Percentiles rank a stretch among this genome's conserved stretches.
These are phyloP conservation scores for Cassiopea andromeda DNA, from an alignment of 30 jellyfish, hydroid and myxozoan species.

Conservation along the genomic window DNA sequence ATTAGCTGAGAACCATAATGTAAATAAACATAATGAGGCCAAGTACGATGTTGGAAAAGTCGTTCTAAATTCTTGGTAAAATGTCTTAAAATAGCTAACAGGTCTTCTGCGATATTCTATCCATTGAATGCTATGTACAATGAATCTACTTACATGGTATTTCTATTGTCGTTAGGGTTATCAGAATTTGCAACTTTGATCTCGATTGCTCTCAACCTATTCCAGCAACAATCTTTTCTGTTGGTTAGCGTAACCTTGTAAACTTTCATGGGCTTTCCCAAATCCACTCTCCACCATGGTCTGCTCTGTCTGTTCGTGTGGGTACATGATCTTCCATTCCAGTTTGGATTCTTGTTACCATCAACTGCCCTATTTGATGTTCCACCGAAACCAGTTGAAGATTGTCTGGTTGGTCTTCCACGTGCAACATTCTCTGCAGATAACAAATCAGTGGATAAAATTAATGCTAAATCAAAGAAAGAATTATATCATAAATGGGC, in stretches of 20 bases:
- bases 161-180: constrained; percentile 16
- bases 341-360: constrained; percentile 42
- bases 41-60: no score
- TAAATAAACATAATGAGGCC: no score
- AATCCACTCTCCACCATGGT: constrained; percentile 77
- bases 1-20: no score
- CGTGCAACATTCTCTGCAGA: constrained; percentile 54
- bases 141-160: constrained; percentile 24
- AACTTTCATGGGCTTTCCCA: constrained; percentile 24
- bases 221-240: constrained; percentile 55
- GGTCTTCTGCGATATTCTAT: no score
- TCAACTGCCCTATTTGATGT: constrained; percentile 55
- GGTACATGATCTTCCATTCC: constrained; percentile 45
- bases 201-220: constrained; percentile 32
- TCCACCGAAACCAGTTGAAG: constrained; percentile 51
- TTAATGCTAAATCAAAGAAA: background rate
- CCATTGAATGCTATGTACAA: background rate
- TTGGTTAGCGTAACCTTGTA: constrained; percentile 15
- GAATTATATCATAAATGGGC: background rate
- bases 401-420: constrained; percentile 60
- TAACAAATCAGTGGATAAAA: background rate
- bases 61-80: no score
- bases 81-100: no score
- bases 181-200: constrained; percentile 51
- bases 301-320: constrained; percentile 36